Base-by-base conservation (phyloP, 2,113 vertebrate genomes). In the Meles meles region DNA sequence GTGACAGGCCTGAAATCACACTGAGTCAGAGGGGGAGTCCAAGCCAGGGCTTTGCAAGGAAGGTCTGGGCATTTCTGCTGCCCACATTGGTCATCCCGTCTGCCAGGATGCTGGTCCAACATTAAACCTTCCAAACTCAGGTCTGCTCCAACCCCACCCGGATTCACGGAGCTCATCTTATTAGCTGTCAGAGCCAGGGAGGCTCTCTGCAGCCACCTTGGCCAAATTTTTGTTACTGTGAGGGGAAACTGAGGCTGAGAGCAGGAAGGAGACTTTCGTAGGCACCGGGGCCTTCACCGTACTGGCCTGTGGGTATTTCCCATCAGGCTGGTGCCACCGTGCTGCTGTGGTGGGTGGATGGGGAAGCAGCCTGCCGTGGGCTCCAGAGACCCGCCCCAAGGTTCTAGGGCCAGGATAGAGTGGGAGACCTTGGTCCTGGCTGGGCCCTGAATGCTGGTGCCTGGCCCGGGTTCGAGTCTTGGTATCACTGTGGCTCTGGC, bases 321-420 rank as follows among this genome's bases (percentile, higher is more conserved):
- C 11, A 18, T 42, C 34, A 0, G 0, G 74, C 21, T 21, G 11
- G 61, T 5, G 55, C 3, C 0, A 10, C 20, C 4, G 8, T 4
- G 8, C 37, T 29, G 57, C 17, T 3, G 83, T 12, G 7, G 25
- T 31, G 79, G 21, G 47, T 14, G 7, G 39, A 13, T 2, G 23
- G 55, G 55, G 3, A 80, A 17, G 57, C 47, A 47, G 37, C 34
- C 44, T 52, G 49, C 7, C 8, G 2, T 1, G 20, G 31, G 29
- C 44, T 29, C 23, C 14, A 4, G 52, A 63, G 25, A 63, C 6
- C 5, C 0, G 1, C 39, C 63, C 63, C 1, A 0, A 17, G 77
- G 39, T 55, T 42, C 55, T 12, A 3, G n/a, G 63, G 49, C 61
- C 31, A 8, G 88, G 59, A 4, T 0, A 4, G 74, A 44, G 21